phyloP scores from a whole-genome alignment of 2,113 vertebrate genomes.

The Forbesichthys agassizii region DNA sequence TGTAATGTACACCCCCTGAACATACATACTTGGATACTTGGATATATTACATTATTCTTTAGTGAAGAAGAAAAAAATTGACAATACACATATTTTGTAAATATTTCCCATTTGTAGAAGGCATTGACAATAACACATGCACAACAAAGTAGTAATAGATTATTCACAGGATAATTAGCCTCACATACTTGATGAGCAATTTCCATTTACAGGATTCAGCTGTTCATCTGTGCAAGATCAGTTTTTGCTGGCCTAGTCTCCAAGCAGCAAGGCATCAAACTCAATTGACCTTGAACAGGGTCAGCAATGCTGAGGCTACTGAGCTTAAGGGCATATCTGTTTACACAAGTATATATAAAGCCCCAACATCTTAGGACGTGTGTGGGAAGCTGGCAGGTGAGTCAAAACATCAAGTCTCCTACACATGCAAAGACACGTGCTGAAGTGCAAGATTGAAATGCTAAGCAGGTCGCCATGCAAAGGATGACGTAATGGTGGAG shows the following conservation, averaged over 20 bases:
- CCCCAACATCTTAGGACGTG: background rate
- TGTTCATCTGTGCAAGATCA: constrained; percentile 9
- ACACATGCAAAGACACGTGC: background rate
- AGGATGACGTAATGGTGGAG: constrained; percentile 66
- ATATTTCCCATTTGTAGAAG: too few species aligned
- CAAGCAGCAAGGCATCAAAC: constrained; percentile 17
- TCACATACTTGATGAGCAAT: too few species aligned
- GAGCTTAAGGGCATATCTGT: constrained; percentile 7
- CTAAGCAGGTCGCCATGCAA: constrained; percentile 19
- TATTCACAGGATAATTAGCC: background rate
- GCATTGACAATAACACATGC: too few species aligned
- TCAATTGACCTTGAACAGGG: constrained; percentile 39
- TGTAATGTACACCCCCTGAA: background rate
- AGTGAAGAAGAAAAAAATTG: too few species aligned
- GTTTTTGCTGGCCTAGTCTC: constrained; percentile 12
- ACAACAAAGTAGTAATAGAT: too few species aligned
- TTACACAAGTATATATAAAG: constrained; percentile 25
- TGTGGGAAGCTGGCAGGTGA: background rate
- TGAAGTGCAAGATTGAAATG: constrained; percentile 7
- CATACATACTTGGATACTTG: background rate
- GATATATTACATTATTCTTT: too few species aligned
- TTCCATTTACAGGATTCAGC: background rate
- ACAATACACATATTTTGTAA: too few species aligned
- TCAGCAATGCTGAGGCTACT: constrained; percentile 42
- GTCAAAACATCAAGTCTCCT: background rate